phyloP scores from a whole-genome alignment of 2,888 invertebrate species.

The Panzeria rudis region DNA sequence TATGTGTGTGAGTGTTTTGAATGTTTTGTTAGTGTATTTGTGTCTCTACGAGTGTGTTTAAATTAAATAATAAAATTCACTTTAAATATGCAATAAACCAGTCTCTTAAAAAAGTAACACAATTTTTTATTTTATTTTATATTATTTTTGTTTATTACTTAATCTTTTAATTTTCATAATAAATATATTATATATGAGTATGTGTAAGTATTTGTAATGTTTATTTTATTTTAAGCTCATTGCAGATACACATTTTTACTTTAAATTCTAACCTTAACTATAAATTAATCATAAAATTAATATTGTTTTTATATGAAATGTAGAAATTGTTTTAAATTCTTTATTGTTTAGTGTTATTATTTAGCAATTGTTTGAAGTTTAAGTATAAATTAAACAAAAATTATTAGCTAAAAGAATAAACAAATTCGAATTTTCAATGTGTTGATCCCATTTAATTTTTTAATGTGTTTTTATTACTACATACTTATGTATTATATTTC shows the following conservation, averaged over 20 bases:
- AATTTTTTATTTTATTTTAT: slow-evolving; percentile 44
- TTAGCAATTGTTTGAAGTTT: slow-evolving; percentile 33
- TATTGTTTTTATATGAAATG: slow-evolving; percentile 51
- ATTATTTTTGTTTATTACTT: slow-evolving; percentile 70
- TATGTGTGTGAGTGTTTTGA: neutral
- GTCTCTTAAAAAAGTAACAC: slow-evolving; percentile 70
- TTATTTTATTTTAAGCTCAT: slow-evolving; percentile 73
- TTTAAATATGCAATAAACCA: slow-evolving; percentile 60
- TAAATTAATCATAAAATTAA: slow-evolving; percentile 50
- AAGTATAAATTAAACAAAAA: slow-evolving; percentile 11
- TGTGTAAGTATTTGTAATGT: slow-evolving; percentile 58
- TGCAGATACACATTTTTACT: slow-evolving; percentile 72
- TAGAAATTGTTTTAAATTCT: slow-evolving; percentile 67
- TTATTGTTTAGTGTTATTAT: slow-evolving; percentile 46
- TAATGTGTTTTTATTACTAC: slow-evolving; percentile 15
- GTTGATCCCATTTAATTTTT: slow-evolving; percentile 66
- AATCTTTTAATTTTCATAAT: slow-evolving; percentile 47
- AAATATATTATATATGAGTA: slow-evolving; percentile 49
- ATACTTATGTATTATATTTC: too few relatives aligned
- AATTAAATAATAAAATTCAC: slow-evolving; percentile 41
- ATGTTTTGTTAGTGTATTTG: slow-evolving; percentile 10
- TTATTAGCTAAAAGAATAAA: slow-evolving; percentile 44
- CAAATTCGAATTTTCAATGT: slow-evolving; percentile 63
- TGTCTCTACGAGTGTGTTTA: slow-evolving; percentile 6
- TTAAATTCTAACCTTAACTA: slow-evolving; percentile 62